A percentile compares a stretch with the other conserved stretches of the same genome.
These are phyloP conservation scores for Eubasilissa splendida DNA, from an alignment of 2,888 invertebrate genomes.

Conservation along the genomic window DNA sequence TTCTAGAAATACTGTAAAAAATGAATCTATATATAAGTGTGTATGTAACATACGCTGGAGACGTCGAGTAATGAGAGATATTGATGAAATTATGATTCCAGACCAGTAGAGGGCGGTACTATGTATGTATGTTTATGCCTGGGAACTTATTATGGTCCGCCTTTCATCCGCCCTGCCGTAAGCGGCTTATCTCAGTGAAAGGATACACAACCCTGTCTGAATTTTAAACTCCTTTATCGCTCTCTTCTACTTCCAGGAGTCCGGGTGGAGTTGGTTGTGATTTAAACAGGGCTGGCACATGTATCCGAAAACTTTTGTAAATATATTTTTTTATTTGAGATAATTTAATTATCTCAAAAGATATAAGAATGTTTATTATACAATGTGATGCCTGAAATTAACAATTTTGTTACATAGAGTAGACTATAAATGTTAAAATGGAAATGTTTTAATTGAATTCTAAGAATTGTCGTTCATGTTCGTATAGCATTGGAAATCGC, in stretches of 20 bases:
- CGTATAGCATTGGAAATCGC: too few species aligned
- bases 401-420: too few species aligned
- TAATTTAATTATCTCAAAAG: too few species aligned
- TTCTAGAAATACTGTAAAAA: too few species aligned
- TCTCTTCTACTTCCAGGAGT: slow-evolving; percentile 43
- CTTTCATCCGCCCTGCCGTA: slow-evolving; percentile 46
- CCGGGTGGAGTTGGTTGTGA: slow-evolving; percentile 36
- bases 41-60: background rate
- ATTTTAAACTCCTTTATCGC: slow-evolving; percentile 56
- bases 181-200: slow-evolving; percentile 55
- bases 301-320: too few species aligned
- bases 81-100: slow-evolving; percentile 16
- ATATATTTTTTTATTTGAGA: too few species aligned
- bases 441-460: too few species aligned
- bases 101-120: background rate
- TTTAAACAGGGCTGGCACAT: slow-evolving; percentile 23
- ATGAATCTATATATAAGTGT: too few species aligned
- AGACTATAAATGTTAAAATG: too few species aligned
- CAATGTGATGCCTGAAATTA: too few species aligned
- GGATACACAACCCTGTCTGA: slow-evolving; percentile 51
- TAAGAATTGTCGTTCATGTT: too few species aligned
- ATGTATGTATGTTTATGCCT: slow-evolving; percentile 8
- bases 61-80: background rate
- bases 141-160: slow-evolving; percentile 40
- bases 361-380: too few species aligned